Evolutionary conservation across 2,113 vertebrate species (phyloP), one percentile per base, ranked within the genome.

Genomic region (Bufo bufo): DNA sequence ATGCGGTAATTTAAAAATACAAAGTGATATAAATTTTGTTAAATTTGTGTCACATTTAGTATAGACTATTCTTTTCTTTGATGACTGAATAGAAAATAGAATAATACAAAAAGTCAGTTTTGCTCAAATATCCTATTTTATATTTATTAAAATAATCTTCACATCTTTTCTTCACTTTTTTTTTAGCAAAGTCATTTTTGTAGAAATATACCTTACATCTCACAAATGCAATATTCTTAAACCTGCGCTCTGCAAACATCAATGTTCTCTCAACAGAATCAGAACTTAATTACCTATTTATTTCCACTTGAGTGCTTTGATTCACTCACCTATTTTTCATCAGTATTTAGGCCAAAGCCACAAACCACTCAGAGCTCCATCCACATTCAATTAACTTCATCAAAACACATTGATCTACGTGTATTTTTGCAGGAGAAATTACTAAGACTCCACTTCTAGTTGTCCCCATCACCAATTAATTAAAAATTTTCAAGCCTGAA

Each of bases 361-460:
- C 82, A 66, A 63, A 84, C 82, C 82, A 20, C 82, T 84, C 63
- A n/a, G 47, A 83, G 54, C 63, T 71, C 82, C 82, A 54, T 84
- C 82, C 82, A 69, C 82, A 71, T 84, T 84, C 82, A 84, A 84
- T 84, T 84, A 84, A 33, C 47, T 71, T 83, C 61, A 69, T 54
- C 63, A 52, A 71, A n/a, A 54, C 82, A 69, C 82, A 84, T 84
- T 84, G 82, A 84, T 84, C 82, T 84, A 20, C 72, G 50, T 75
- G 72, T 75, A 84, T 84, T 84, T 49, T 69, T 84, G 63, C n/a
- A 71, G 65, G 63, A 71, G 66, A 69, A 83, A 84, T 69, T 7
- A 71, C 82, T 52, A 69, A 71, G 16, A 16, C 63, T 71, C 45
- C 47, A 52, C 81, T 69, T 66, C 56, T 16, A 45, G 13, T 33